A percentile compares a stretch with the other conserved stretches of the same genome.
Conservation (phyloP, 2,797 vertebrate species). For the Pipistrellus pygmaeus region DNA sequence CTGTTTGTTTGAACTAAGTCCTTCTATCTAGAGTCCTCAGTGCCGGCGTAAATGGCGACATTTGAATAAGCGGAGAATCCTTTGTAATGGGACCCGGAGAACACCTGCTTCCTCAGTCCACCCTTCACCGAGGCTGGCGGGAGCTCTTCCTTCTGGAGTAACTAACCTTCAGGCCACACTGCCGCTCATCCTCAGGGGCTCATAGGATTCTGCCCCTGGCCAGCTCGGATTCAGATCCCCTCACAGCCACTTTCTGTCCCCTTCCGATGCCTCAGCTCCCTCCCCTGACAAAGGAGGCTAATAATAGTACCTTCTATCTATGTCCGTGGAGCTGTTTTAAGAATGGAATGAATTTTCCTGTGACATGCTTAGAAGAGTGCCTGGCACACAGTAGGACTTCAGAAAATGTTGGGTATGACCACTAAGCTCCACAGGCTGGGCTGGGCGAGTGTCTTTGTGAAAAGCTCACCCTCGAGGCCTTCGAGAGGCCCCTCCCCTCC, state of each 20-base stretch:
- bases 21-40: neutral
- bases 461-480: neutral
- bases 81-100: constrained; percentile 6
- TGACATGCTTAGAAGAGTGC: constrained; percentile 3
- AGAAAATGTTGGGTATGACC: neutral
- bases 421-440: neutral
- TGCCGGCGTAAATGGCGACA: constrained; percentile 21
- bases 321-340: neutral
- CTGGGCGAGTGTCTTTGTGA: neutral
- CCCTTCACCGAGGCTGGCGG: neutral
- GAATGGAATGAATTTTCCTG: neutral
- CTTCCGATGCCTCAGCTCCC: neutral
- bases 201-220: neutral
- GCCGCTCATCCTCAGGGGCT: neutral
- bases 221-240: neutral
- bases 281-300: neutral
- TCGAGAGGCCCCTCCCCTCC: neutral
- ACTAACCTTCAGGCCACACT: neutral
- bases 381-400: neutral
- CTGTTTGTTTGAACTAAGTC: constrained; percentile 68
- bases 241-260: neutral
- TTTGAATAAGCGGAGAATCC: constrained; percentile 5
- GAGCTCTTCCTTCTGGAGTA: neutral
- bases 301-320: neutral
- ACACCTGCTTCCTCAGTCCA: constrained; percentile 11